phyloP scores from a whole-genome alignment of 2,797 vertebrate species.

The Schizothorax lantsangensis region DNA sequence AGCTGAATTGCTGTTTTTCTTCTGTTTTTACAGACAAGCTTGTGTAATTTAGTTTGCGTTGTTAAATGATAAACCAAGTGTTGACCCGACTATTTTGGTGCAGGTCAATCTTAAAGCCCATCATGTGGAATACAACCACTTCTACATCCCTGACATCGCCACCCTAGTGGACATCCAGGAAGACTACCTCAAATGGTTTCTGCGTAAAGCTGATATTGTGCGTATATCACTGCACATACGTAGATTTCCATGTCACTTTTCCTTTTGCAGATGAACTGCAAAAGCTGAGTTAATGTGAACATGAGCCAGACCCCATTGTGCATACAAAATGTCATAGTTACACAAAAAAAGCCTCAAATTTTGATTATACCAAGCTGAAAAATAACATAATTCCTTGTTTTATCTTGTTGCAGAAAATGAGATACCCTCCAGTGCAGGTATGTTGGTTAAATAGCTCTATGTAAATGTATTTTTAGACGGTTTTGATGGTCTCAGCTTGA shows the following conservation, averaged over 20 bases:
- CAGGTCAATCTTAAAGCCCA: constrained; percentile 94
- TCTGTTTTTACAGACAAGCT: not conserved
- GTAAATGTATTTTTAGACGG: not conserved
- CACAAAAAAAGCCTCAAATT: too few relatives aligned
- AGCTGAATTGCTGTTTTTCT: constrained; percentile 21
- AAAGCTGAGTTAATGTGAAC: not conserved
- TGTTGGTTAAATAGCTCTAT: constrained; percentile 7
- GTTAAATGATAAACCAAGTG: not conserved
- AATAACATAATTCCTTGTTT: constrained; percentile 23
- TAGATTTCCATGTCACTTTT: not conserved
- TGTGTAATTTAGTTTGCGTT: not conserved
- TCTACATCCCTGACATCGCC: constrained; percentile 96
- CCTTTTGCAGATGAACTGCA: not conserved
- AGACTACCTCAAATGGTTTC: constrained; percentile 99
- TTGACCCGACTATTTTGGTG: constrained; percentile 2
- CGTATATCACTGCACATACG: constrained; percentile 64
- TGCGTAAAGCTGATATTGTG: constrained; percentile 93
- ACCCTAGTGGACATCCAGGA: constrained; percentile 96
- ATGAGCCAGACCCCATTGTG: not conserved
- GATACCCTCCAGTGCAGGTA: constrained; percentile 91
- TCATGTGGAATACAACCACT: constrained; percentile 91
- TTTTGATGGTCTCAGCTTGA: not conserved
- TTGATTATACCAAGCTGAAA: not conserved
- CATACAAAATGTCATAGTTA: not conserved
- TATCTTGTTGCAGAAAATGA: constrained; percentile 83